A percentile compares a stretch with the other conserved stretches of the same genome.
phyloP scores from a whole-genome alignment of 2,888 invertebrate species.

The Sarcophaga variegata region DNA sequence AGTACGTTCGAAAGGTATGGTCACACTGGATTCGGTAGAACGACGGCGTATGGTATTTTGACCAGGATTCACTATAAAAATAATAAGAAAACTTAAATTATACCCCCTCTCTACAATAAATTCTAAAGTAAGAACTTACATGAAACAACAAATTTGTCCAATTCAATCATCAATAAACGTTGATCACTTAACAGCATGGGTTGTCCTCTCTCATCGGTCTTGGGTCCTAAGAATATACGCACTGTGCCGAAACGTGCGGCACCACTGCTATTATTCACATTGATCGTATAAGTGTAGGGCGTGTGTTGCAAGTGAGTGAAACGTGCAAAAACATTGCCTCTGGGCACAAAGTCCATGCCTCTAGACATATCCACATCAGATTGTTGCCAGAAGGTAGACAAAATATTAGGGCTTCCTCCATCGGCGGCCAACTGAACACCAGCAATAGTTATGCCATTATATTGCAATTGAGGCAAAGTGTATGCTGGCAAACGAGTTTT shows the following conservation, averaged over 20 bases:
- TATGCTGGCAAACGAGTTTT: constrained; percentile 88
- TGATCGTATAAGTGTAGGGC: constrained; percentile 86
- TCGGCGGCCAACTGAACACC: constrained; percentile 83
- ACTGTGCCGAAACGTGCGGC: constrained; percentile 84
- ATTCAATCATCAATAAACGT: constrained; percentile 85
- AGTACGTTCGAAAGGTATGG: constrained; percentile 91
- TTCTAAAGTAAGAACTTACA: constrained; percentile 81
- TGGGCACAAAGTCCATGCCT: constrained; percentile 91
- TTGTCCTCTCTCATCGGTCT: constrained; percentile 85
- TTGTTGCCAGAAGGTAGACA: constrained; percentile 90
- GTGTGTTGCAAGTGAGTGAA: constrained; percentile 90
- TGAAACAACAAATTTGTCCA: constrained; percentile 85
- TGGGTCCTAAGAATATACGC: constrained; percentile 86
- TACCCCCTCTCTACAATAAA: not conserved
- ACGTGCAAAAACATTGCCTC: constrained; percentile 86
- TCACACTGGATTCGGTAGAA: constrained; percentile 90
- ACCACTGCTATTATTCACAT: constrained; percentile 84
- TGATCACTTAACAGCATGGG: constrained; percentile 85
- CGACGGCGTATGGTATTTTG: constrained; percentile 86
- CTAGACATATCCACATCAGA: constrained; percentile 89
- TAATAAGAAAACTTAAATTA: not conserved
- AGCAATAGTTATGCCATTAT: constrained; percentile 84
- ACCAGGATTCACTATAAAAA: constrained; percentile 85
- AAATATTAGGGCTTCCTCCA: constrained; percentile 83
- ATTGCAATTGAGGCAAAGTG: constrained; percentile 78